These are phyloP conservation scores for Lysiphlebus fabarum DNA, from an alignment of 1,140 invertebrate genomes.

Conservation along the genomic window DNA sequence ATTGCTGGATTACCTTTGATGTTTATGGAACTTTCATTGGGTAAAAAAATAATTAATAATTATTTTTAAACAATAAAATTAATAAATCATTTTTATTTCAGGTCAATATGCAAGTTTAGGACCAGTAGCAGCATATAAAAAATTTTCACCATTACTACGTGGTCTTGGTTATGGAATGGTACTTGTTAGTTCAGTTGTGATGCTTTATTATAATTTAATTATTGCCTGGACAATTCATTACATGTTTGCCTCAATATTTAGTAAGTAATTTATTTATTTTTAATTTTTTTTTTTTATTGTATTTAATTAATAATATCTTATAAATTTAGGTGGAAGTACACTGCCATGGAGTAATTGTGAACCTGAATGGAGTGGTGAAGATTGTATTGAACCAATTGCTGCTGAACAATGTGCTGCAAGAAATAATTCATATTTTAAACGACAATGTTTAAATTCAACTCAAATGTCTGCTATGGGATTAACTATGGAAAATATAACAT, in stretches of 20 bases:
- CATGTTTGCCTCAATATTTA: slow-evolving; percentile 71
- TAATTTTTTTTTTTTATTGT: not conserved
- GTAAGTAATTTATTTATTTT: slow-evolving; percentile 39
- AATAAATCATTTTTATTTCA: slow-evolving; percentile 11
- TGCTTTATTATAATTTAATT: slow-evolving; percentile 81
- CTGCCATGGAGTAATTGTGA: slow-evolving; percentile 78
- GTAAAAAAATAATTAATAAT: no score
- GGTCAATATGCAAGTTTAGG: slow-evolving; percentile 71
- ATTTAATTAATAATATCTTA: not conserved
- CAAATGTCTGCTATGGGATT: slow-evolving; percentile 45
- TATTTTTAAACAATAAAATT: no score
- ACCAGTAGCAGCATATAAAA: slow-evolving; percentile 68
- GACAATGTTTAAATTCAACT: slow-evolving; percentile 54
- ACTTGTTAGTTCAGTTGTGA: slow-evolving; percentile 77
- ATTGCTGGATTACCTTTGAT: slow-evolving; percentile 82
- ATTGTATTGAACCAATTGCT: slow-evolving; percentile 67
- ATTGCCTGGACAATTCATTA: slow-evolving; percentile 84
- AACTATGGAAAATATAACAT: slow-evolving; percentile 46
- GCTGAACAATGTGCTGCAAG: slow-evolving; percentile 57
- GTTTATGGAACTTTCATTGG: slow-evolving; percentile 82
- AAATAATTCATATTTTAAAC: slow-evolving; percentile 67
- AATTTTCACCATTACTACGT: slow-evolving; percentile 66
- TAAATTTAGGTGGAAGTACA: slow-evolving; percentile 47
- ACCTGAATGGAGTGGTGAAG: slow-evolving; percentile 70
- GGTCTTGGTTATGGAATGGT: slow-evolving; percentile 83